phyloP scores from a whole-genome alignment of 1,140 invertebrate species.

The Neodiprion fabricii region DNA sequence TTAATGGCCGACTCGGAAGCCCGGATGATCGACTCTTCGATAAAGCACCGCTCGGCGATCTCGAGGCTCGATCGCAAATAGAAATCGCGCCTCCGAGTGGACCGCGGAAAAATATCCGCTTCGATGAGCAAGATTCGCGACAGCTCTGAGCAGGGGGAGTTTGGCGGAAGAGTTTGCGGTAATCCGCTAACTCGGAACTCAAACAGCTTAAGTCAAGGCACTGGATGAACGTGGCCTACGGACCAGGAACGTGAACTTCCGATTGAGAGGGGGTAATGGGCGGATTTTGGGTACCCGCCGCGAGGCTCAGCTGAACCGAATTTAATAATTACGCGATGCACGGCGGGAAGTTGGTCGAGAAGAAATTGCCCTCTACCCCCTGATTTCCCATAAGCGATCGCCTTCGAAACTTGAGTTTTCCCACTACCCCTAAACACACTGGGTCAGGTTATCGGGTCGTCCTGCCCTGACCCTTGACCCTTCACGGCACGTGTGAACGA shows the following conservation, averaged over 20 bases:
- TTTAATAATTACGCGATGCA: conserved; percentile 27
- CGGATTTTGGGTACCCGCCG: conserved; percentile 36
- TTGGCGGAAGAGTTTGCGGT: conserved; percentile 43
- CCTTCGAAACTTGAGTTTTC: too few species aligned
- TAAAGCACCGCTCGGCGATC: neutral
- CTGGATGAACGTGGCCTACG: conserved; percentile 14
- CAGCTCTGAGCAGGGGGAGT: conserved; percentile 26
- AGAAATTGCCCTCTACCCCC: neutral
- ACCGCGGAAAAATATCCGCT: too few species aligned
- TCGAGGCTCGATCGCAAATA: conserved; percentile 11
- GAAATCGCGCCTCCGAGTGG: too few species aligned
- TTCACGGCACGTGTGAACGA: too few species aligned
- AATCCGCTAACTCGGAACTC: conserved; percentile 57
- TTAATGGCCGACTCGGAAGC: too few species aligned
- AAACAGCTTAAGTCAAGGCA: conserved; percentile 55
- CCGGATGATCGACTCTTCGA: neutral
- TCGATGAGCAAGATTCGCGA: conserved; percentile 22
- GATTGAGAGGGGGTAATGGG: conserved; percentile 41
- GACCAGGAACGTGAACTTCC: neutral
- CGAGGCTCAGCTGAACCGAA: conserved; percentile 43
- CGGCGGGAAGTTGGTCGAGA: neutral
- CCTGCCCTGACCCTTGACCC: too few species aligned
- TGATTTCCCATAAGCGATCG: too few species aligned
- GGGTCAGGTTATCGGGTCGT: too few species aligned
- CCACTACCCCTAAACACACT: too few species aligned